Percentiles rank a stretch among this genome's conserved stretches.
These are phyloP conservation scores for Albula glossodonta DNA, from an alignment of 2,113 vertebrate species.

Conservation along the genomic window DNA sequence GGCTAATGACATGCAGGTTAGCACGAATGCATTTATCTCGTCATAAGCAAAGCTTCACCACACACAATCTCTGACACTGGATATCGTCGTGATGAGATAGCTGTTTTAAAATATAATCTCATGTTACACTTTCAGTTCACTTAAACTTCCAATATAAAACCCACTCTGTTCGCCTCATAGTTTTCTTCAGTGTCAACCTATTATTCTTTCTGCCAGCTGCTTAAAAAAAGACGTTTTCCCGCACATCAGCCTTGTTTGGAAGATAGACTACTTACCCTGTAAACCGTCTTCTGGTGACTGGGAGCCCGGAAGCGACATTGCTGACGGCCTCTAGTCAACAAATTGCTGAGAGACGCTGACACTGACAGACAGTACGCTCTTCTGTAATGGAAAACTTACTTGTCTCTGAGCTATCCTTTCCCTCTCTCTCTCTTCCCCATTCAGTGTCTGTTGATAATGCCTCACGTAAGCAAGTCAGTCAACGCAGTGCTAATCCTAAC, in stretches of 20 bases:
- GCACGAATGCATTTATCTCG: background rate
- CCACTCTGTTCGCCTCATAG: too few species aligned
- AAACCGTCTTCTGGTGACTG: constrained; percentile 6
- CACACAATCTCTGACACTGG: background rate
- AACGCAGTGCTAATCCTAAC: background rate
- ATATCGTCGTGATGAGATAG: background rate
- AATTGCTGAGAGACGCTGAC: background rate
- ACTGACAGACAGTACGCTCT: background rate
- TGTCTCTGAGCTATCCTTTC: background rate
- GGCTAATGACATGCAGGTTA: background rate
- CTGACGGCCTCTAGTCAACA: background rate
- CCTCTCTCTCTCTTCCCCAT: background rate
- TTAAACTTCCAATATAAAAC: too few species aligned
- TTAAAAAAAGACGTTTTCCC: background rate
- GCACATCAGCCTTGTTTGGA: background rate
- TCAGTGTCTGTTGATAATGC: background rate
- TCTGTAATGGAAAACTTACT: background rate
- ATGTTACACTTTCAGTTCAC: too few species aligned
- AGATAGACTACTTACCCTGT: background rate
- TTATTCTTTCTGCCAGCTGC: background rate
- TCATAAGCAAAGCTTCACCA: background rate
- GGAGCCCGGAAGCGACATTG: constrained; percentile 11
- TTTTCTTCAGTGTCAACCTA: too few species aligned
- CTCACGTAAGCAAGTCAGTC: background rate
- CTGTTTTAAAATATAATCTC: too few species aligned